Base-by-base conservation (phyloP, 1,140 invertebrate species). In the Apocrypta bakeri region DNA sequence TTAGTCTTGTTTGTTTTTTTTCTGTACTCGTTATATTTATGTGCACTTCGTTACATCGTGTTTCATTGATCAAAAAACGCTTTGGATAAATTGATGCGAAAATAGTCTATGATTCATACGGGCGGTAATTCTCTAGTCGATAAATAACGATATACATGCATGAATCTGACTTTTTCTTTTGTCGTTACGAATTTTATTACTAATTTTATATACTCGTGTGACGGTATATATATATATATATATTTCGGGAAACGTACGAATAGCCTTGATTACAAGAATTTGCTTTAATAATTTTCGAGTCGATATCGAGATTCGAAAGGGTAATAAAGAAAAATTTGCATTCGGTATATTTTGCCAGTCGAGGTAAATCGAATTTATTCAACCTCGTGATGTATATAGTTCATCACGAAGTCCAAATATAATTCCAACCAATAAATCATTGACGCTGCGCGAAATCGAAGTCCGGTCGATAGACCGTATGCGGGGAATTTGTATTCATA, bases 401-500 rank as follows among this genome's bases (percentile, higher is more conserved):
- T 80, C 69, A 63, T 56, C 66, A 17, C 4, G 25, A 31, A 56
- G 48, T 64, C 40, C 24, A 48, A 79, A 79, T 69, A 56, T 33
- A 56, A 71, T 71, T 71, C 31, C 48, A 33, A 8, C 21, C 27
- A 56, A 79, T 71, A 61, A 71, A 79, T 79, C 9, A 71, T 71
- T 42, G 25, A 40, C 37, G 68, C 2, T 42, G n/a, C n/a, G n/a
- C n/a, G 71, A 61, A 79, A 63, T 24, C 77, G 66, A 72, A 27
- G 31, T 17, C 6, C 17, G 64, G 69, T 69, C 21, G 21, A 61
- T 40, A 2, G 33, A 48, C 27, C n/a, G 56, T 64, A 77, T 21
- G 37, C 25, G 1, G 25, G 27, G 66, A 79, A 69, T 78, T 21
- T 56, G 40, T 37, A 79, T 79, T 71, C n/a, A 61, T 72, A 79